Evolutionary conservation across 2,113 vertebrate species (phyloP).

Genomic region (Taxidea taxus): DNA sequence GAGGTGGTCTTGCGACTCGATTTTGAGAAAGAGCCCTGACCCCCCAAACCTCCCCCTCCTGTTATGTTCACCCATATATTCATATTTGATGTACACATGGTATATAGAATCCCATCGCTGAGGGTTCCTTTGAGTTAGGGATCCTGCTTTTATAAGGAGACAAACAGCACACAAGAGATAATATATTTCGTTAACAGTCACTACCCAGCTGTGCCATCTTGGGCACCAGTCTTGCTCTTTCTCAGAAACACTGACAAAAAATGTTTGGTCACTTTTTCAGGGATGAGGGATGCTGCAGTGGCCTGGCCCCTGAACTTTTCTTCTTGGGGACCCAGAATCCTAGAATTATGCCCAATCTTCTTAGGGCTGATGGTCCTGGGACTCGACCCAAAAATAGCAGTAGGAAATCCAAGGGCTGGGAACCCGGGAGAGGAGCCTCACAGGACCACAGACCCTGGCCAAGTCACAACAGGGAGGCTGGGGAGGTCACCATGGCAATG

Average conservation of each 20-base stretch:
- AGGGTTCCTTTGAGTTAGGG: neutral
- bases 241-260: neutral
- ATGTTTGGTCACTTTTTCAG: neutral
- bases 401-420: neutral
- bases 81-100: no score
- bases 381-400: neutral
- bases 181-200: neutral
- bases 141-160: neutral
- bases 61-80: neutral
- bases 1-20: neutral
- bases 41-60: neutral
- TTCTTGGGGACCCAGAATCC: neutral
- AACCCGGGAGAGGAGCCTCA: neutral
- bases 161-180: neutral
- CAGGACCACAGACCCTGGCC: neutral
- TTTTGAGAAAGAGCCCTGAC: neutral
- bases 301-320: neutral
- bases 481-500: neutral
- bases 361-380: neutral
- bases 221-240: neutral
- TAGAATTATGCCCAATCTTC: neutral
- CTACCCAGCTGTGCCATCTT: neutral
- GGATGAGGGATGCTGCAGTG: neutral
- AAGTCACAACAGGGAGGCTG: rapidly evolving
- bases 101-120: neutral